A percentile compares a stretch with the other conserved stretches of the same genome.
These are phyloP conservation scores for Peromyscus leucopus DNA, from an alignment of 2,113 vertebrate genomes.

Conservation along the genomic window DNA sequence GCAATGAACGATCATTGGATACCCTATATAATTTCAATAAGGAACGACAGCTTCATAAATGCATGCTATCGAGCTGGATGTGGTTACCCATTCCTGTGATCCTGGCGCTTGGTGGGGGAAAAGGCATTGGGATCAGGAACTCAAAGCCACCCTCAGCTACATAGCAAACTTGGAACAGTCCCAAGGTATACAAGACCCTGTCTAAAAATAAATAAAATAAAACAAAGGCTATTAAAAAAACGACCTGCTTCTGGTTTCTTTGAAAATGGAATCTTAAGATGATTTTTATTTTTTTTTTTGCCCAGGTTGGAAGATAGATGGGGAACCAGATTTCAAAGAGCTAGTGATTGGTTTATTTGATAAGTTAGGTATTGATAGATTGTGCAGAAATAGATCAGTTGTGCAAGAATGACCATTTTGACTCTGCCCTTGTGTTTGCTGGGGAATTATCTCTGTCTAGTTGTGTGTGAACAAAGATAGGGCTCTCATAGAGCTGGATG, in stretches of 20 bases:
- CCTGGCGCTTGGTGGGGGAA: no score
- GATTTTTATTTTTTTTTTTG: not conserved
- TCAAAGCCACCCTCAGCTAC: not conserved
- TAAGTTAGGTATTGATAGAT: not conserved
- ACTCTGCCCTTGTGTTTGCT: not conserved
- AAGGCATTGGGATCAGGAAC: not conserved
- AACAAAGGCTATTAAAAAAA: not conserved
- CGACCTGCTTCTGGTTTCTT: not conserved
- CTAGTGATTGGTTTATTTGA: not conserved
- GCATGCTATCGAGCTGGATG: not conserved
- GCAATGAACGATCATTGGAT: not conserved
- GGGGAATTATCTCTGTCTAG: not conserved
- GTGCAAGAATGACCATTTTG: not conserved
- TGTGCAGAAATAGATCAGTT: not conserved
- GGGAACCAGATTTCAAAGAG: not conserved
- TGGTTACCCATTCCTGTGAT: not conserved
- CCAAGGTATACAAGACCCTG: not conserved
- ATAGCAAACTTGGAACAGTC: not conserved
- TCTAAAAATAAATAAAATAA: not conserved
- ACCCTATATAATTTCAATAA: not conserved
- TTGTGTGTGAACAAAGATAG: not conserved
- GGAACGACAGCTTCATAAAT: conserved; percentile 17
- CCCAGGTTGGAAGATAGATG: not conserved
- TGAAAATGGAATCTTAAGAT: conserved; percentile 19
- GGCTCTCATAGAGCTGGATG: not conserved